phyloP scores from a whole-genome alignment of 2,113 vertebrate species.

The Campylorhamphus procurvoides region DNA sequence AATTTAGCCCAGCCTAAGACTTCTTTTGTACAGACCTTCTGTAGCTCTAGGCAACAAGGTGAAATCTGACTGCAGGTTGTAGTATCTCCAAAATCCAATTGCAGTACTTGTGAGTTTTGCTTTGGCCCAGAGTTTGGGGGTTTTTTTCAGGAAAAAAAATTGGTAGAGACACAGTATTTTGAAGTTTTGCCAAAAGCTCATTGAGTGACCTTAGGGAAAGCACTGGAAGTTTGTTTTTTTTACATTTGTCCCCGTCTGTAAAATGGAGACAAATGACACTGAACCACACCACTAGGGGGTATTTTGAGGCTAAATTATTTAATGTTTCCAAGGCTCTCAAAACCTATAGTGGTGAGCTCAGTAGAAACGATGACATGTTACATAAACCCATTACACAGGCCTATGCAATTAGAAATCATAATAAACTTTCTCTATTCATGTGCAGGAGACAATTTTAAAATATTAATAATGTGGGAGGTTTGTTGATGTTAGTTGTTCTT shows the following conservation, averaged over 20 bases:
- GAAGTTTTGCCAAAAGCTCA: background rate
- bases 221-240: background rate
- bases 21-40: background rate
- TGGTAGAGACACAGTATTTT: background rate
- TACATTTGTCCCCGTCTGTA: background rate
- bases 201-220: background rate
- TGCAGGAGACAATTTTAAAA: slow-evolving; percentile 57
- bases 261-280: slow-evolving; percentile 14
- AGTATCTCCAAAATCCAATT: background rate
- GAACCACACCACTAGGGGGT: background rate
- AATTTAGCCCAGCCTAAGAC: background rate
- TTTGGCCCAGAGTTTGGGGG: background rate
- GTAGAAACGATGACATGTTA: background rate
- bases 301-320: slow-evolving; percentile 55
- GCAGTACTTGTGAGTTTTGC: background rate
- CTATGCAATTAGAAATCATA: slow-evolving; percentile 35
- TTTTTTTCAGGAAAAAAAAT: background rate
- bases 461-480: slow-evolving; percentile 25
- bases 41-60: background rate
- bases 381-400: slow-evolving; percentile 16
- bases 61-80: background rate
- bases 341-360: background rate
- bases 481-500: background rate
- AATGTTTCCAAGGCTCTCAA: background rate
- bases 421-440: slow-evolving; percentile 45